Conservation (phyloP, 2,113 vertebrate species). For the Petroica traversi region DNA sequence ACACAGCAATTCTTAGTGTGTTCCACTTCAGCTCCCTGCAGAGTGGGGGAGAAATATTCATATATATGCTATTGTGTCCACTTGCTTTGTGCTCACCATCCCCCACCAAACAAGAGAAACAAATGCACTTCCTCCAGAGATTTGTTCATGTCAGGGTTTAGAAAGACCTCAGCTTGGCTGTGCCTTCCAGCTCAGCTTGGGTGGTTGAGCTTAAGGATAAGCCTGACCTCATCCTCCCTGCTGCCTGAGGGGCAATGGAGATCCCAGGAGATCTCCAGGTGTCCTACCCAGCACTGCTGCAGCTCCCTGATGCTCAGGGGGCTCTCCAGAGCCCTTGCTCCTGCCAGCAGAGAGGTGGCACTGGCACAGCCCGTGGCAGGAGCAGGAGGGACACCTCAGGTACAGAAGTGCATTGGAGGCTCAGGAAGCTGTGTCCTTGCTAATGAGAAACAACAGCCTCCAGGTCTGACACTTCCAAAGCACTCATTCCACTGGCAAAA, state of each 20-base stretch:
- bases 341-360: background rate
- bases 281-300: background rate
- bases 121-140: background rate
- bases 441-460: background rate
- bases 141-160: background rate
- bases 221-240: background rate
- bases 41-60: background rate
- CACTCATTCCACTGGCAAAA: background rate
- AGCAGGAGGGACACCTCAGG: background rate
- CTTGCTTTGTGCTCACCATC: background rate
- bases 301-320: background rate
- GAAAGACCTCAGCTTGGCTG: background rate
- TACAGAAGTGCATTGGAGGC: rapidly evolving
- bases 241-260: background rate
- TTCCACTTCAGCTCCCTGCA: background rate
- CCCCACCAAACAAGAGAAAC: background rate
- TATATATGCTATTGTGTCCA: rapidly evolving
- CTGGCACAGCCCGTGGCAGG: background rate
- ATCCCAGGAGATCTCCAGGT: background rate
- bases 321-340: background rate
- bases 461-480: background rate
- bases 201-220: background rate
- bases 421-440: background rate
- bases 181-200: background rate
- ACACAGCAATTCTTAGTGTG: background rate